Conservation (phyloP, 2,113 vertebrate species). For the Bungarus multicinctus region DNA sequence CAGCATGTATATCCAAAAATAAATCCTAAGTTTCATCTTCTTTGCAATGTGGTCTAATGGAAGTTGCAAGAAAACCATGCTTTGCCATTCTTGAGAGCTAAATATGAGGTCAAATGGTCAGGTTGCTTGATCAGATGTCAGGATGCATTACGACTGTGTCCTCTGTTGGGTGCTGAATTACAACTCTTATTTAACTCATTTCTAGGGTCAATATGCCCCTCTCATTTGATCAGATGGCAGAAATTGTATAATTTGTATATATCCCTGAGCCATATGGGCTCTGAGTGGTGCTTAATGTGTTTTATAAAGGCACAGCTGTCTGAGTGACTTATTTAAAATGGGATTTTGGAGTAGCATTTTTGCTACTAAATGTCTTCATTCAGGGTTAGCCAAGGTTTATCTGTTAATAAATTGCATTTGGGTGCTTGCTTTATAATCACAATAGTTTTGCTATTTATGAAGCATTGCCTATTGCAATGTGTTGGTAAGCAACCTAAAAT, state of each 20-base stretch:
- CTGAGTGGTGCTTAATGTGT: slow-evolving; percentile 84
- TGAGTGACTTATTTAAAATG: slow-evolving; percentile 83
- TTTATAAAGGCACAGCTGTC: slow-evolving; percentile 79
- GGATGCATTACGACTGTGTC: slow-evolving; percentile 76
- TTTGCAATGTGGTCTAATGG: slow-evolving; percentile 43
- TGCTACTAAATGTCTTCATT: slow-evolving; percentile 75
- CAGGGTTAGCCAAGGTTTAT: slow-evolving; percentile 77
- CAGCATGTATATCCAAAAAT: slow-evolving; percentile 43
- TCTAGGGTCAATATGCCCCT: slow-evolving; percentile 74
- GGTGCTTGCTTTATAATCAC: slow-evolving; percentile 63
- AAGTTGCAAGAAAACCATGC: slow-evolving; percentile 66
- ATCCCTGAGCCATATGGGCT: slow-evolving; percentile 82
- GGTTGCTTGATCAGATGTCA: slow-evolving; percentile 82
- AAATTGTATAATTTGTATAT: slow-evolving; percentile 88
- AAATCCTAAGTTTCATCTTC: slow-evolving; percentile 28
- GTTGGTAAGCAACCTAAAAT: slow-evolving; percentile 61
- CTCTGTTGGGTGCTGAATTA: slow-evolving; percentile 84
- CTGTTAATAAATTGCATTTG: slow-evolving; percentile 69
- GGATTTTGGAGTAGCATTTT: slow-evolving; percentile 78
- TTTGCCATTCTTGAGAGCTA: slow-evolving; percentile 72
- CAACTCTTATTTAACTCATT: slow-evolving; percentile 84
- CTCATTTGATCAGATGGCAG: slow-evolving; percentile 87
- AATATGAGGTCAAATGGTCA: slow-evolving; percentile 77
- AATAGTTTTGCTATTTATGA: slow-evolving; percentile 59
- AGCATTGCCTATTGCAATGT: slow-evolving; percentile 37